Conservation (phyloP, 2,113 vertebrate species). For the Lagopus leucura region DNA sequence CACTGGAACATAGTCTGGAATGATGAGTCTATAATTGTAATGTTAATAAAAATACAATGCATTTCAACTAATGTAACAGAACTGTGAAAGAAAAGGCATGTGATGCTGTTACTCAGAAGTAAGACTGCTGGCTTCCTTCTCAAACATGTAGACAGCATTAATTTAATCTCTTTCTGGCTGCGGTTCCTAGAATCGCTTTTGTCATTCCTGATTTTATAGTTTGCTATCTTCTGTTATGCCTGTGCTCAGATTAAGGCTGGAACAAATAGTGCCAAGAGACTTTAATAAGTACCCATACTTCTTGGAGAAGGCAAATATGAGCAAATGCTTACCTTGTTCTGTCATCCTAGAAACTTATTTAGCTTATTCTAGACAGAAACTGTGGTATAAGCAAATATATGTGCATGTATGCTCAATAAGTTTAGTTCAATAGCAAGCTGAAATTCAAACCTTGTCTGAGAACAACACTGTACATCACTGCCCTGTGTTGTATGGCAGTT, state of each 20-base stretch:
- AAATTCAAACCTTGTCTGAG: background rate
- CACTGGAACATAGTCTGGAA: background rate
- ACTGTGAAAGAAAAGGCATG: background rate
- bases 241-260: background rate
- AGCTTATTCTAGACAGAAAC: background rate
- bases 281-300: background rate
- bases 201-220: background rate
- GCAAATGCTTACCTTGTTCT: background rate
- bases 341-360: background rate
- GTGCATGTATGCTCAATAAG: background rate
- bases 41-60: background rate
- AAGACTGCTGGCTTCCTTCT: background rate
- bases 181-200: background rate
- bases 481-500: background rate
- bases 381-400: background rate
- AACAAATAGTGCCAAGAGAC: background rate
- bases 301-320: background rate
- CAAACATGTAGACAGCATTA: background rate
- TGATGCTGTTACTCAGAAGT: background rate
- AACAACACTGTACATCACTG: background rate
- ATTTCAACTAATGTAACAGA: background rate
- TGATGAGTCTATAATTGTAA: background rate
- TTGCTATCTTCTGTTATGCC: background rate
- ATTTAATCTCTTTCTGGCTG: slow-evolving; percentile 4
- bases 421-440: background rate